Evolutionary conservation across 2,888 invertebrate species (phyloP).

Genomic region (Glaucopsyche alexis): DNA sequence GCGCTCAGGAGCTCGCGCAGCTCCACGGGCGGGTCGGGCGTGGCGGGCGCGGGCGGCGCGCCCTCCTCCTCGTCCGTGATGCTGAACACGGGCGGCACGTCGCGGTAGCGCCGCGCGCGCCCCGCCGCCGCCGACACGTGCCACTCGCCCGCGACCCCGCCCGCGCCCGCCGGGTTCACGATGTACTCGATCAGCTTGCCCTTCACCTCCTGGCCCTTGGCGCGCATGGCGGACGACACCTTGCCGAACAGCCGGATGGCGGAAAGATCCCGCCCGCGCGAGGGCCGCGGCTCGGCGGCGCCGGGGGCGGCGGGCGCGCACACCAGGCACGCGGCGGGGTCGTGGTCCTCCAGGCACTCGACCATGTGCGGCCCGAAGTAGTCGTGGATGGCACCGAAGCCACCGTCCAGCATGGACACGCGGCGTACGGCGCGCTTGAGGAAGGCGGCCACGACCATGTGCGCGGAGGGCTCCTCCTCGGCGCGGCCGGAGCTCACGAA

Average conservation of each 20-base stretch:
- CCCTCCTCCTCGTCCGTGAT: slow-evolving; percentile 90
- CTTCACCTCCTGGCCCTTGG: slow-evolving; percentile 94
- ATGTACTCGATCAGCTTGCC: slow-evolving; percentile 96
- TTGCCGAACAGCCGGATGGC: slow-evolving; percentile 89
- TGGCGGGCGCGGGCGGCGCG: slow-evolving; percentile 52
- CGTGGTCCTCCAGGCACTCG: slow-evolving; percentile 92
- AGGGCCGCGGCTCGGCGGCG: slow-evolving; percentile 85
- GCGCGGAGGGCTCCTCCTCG: slow-evolving; percentile 96
- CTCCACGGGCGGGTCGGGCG: slow-evolving; percentile 69
- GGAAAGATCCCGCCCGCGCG: slow-evolving; percentile 60
- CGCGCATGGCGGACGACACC: slow-evolving; percentile 92
- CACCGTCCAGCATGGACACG: slow-evolving; percentile 95
- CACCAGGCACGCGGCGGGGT: slow-evolving; percentile 88
- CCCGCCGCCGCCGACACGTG: slow-evolving; percentile 92
- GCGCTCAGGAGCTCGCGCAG: slow-evolving; percentile 62
- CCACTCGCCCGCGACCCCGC: slow-evolving; percentile 85
- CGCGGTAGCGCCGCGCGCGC: slow-evolving; percentile 93
- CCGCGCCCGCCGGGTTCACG: slow-evolving; percentile 89
- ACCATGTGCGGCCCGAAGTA: slow-evolving; percentile 90
- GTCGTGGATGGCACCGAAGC: slow-evolving; percentile 91
- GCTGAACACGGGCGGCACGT: slow-evolving; percentile 95
- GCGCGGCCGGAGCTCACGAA: slow-evolving; percentile 96
- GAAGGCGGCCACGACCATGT: slow-evolving; percentile 99
- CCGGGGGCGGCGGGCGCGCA: slow-evolving; percentile 82
- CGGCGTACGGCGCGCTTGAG: slow-evolving; percentile 95